Conservation (phyloP, 2,888 invertebrate genomes). For the Rhodophaea formosa region DNA sequence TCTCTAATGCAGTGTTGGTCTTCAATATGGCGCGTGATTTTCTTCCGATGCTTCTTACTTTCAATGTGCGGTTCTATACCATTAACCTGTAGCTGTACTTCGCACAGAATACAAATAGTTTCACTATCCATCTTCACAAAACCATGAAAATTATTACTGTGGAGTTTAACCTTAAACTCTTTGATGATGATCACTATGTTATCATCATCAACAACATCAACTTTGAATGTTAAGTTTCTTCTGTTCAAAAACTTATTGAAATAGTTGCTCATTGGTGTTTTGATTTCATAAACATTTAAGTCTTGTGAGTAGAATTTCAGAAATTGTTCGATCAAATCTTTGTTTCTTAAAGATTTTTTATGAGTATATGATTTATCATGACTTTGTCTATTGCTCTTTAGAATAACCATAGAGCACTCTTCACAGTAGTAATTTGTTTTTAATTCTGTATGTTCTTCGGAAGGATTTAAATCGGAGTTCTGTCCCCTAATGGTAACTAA, state of each 20-base stretch:
- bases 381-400: not conserved
- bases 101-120: not conserved
- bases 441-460: not conserved
- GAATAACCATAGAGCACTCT: not conserved
- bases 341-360: not conserved
- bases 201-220: not conserved
- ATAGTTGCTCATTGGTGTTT: not conserved
- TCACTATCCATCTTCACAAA: not conserved
- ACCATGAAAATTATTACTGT: not conserved
- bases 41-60: conserved; percentile 4
- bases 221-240: not conserved
- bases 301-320: conserved; percentile 1
- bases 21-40: not conserved
- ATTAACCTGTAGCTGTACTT: not conserved
- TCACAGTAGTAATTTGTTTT: not conserved
- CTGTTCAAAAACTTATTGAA: not conserved
- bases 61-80: not conserved
- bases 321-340: conserved; percentile 5
- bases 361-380: not conserved
- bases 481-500: not conserved
- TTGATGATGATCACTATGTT: not conserved
- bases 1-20: not conserved
- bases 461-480: not conserved
- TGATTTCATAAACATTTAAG: not conserved
- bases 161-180: not conserved